phyloP scores from a whole-genome alignment of 2,797 vertebrate genomes.

The Eospalax fontanierii region DNA sequence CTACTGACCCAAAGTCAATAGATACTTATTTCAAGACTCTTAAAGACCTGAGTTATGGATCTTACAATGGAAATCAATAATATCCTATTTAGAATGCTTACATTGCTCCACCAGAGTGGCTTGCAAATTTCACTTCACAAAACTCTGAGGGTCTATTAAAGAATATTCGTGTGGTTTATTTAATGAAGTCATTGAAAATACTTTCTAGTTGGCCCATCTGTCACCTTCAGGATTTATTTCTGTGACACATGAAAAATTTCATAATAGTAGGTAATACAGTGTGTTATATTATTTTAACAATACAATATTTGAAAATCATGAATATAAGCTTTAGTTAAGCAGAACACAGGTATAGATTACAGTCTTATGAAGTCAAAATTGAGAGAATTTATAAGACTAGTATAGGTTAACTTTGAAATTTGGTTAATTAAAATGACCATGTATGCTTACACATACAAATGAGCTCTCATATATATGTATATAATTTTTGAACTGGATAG shows the following conservation, averaged over 20 bases:
- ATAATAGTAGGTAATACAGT: not conserved
- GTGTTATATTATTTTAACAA: not conserved
- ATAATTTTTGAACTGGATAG: not conserved
- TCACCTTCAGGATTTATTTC: conserved; percentile 21
- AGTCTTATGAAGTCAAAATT: not conserved
- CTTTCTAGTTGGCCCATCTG: conserved; percentile 6
- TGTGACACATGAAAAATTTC: conserved; percentile 11
- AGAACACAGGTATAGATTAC: not conserved
- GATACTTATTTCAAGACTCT: conserved; percentile 73
- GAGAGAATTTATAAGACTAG: not conserved
- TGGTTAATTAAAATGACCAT: not conserved
- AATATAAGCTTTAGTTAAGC: conserved; percentile 1
- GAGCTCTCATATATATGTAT: not conserved
- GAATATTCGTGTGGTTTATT: conserved; percentile 38
- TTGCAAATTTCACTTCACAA: conserved; percentile 66
- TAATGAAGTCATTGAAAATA: conserved; percentile 35
- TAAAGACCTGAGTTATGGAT: conserved; percentile 75
- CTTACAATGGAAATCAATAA: conserved; percentile 79
- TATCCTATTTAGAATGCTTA: conserved; percentile 77
- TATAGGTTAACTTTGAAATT: conserved; percentile 42
- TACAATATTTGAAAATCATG: not conserved
- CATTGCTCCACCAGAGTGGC: conserved; percentile 51
- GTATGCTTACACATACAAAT: not conserved
- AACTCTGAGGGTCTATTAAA: conserved; percentile 62
- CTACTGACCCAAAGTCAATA: conserved; percentile 71